phyloP scores from a whole-genome alignment of 37 sponge, comb jelly and placozoan genomes.

The Bolinopsis microptera region DNA sequence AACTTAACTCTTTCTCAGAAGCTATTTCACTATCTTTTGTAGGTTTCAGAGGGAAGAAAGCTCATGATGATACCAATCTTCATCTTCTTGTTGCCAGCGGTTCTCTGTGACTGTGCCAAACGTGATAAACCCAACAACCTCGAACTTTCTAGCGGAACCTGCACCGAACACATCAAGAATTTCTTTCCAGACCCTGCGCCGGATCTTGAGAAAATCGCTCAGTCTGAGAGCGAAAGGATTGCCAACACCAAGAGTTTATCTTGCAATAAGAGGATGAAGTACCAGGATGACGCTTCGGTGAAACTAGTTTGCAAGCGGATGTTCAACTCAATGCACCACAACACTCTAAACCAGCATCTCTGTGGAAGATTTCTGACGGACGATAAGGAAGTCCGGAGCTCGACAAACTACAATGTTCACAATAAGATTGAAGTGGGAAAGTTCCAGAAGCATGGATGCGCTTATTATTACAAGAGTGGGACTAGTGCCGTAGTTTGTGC shows the following conservation, averaged over 20 bases:
- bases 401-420: background rate
- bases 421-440: background rate
- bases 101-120: no score
- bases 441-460: background rate
- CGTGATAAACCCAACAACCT: no score
- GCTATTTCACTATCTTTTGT: no score
- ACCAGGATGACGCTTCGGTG: background rate
- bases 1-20: no score
- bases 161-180: background rate
- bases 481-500: background rate
- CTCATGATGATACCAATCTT: no score
- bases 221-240: background rate
- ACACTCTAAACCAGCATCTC: background rate
- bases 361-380: background rate
- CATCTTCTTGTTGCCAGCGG: no score
- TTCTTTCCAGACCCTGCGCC: background rate
- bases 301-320: background rate
- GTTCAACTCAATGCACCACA: background rate
- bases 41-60: no score
- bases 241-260: background rate
- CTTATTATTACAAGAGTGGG: background rate
- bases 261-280: background rate
- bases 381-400: background rate
- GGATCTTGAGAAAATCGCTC: background rate
- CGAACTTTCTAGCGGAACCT: background rate